phyloP scores from a whole-genome alignment of 2,797 vertebrate species.

The Moxostoma hubbsi region DNA sequence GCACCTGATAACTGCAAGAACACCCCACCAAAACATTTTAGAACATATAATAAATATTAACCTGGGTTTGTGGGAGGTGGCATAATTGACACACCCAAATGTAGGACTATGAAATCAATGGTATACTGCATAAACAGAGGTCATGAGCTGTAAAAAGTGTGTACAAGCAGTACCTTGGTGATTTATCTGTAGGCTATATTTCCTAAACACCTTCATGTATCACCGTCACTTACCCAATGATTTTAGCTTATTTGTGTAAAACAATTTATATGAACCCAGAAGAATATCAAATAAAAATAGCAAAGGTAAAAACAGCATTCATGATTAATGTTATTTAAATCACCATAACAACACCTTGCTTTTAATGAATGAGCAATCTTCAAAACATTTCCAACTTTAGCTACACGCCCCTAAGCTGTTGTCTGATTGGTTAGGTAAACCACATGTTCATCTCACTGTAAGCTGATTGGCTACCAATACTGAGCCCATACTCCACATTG shows the following conservation, averaged over 20 bases:
- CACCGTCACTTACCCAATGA: neutral
- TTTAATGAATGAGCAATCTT: slow-evolving; percentile 51
- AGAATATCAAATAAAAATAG: neutral
- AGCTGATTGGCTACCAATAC: slow-evolving; percentile 33
- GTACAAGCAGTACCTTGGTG: neutral
- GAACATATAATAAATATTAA: slow-evolving; percentile 41
- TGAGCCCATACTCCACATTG: slow-evolving; percentile 41
- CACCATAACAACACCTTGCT: neutral
- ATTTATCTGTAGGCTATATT: neutral
- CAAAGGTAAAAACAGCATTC: neutral
- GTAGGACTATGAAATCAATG: neutral
- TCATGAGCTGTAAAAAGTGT: neutral
- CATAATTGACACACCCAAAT: neutral
- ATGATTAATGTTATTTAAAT: neutral
- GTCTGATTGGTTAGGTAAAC: slow-evolving; percentile 41
- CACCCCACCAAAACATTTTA: neutral
- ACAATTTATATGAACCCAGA: neutral
- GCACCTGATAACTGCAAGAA: slow-evolving; percentile 18
- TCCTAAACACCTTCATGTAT: neutral
- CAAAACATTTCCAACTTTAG: slow-evolving; percentile 26
- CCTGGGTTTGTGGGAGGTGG: neutral
- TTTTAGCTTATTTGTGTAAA: neutral
- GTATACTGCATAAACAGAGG: neutral
- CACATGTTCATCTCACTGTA: slow-evolving; percentile 9
- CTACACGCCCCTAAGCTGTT: slow-evolving; percentile 35